phyloP scores from a whole-genome alignment of 2,113 vertebrate genomes.

The Synodontis membranacea region DNA sequence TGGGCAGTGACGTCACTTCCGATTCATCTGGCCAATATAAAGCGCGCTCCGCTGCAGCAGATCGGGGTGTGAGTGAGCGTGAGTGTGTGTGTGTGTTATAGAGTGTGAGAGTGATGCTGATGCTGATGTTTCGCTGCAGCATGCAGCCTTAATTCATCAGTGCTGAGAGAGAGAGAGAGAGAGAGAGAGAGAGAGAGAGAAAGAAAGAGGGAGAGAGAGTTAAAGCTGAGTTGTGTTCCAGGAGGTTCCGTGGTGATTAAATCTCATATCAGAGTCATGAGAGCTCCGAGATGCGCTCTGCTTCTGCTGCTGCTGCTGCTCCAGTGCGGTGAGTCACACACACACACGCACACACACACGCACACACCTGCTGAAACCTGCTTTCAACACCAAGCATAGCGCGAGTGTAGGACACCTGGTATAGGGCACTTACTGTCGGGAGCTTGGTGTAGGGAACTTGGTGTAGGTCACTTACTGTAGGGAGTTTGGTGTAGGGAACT shows the following conservation, averaged over 20 bases:
- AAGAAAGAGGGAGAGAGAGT: conserved; percentile 4
- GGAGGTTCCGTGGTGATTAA: neutral
- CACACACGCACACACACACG: neutral
- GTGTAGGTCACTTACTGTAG: too few species aligned
- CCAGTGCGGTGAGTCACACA: conserved; percentile 67
- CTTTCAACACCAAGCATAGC: conserved; percentile 75
- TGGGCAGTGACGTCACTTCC: neutral
- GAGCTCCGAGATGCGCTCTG: conserved; percentile 58
- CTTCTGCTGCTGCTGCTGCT: conserved; percentile 63
- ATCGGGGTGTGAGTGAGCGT: neutral
- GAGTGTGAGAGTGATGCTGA: neutral
- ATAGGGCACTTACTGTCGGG: too few species aligned
- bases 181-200: neutral
- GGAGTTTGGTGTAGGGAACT: too few species aligned
- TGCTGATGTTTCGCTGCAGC: neutral
- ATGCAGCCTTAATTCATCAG: conserved; percentile 5
- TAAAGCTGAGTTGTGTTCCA: neutral
- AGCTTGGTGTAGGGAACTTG: too few species aligned
- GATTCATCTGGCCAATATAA: neutral
- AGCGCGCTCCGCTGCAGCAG: neutral
- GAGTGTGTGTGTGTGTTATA: neutral
- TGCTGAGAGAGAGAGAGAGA: neutral
- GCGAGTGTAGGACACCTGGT: conserved; percentile 1
- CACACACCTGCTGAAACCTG: neutral
- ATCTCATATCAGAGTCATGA: conserved; percentile 60